phyloP scores from a whole-genome alignment of 2,113 vertebrate genomes.

The Oncorhynchus clarkii region DNA sequence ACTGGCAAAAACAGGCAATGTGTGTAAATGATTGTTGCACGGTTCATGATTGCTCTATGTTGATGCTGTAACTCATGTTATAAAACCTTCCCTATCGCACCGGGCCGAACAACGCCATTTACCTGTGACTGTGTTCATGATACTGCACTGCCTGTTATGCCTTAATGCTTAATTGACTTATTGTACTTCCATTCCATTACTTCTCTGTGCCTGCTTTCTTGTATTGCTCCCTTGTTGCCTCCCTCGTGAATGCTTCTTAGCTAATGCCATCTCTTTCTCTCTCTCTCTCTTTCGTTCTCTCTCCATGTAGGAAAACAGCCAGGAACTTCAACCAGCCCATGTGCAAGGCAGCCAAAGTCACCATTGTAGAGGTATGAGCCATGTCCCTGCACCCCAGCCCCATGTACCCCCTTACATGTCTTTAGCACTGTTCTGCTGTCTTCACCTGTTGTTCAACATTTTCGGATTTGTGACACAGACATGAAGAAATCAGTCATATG shows the following conservation, averaged over 20 bases:
- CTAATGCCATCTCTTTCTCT: background rate
- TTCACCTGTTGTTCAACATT: no score
- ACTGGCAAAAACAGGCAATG: background rate
- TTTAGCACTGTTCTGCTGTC: background rate
- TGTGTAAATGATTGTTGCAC: background rate
- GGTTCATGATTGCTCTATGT: background rate
- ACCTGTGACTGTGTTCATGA: no score
- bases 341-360: slow-evolving; percentile 94
- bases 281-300: background rate
- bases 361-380: slow-evolving; percentile 90
- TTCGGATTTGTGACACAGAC: no score
- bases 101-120: no score
- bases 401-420: background rate
- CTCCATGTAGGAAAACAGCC: slow-evolving; percentile 85
- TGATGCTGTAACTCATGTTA: background rate
- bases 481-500: no score
- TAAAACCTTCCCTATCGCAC: no score
- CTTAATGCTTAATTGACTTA: no score
- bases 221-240: no score
- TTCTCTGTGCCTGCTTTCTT: no score
- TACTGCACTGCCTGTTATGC: no score
- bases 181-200: no score
- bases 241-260: no score
- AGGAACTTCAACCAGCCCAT: slow-evolving; percentile 97
- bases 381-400: background rate